phyloP scores from a whole-genome alignment of 2,797 vertebrate species.

The Cyclura pinguis region DNA sequence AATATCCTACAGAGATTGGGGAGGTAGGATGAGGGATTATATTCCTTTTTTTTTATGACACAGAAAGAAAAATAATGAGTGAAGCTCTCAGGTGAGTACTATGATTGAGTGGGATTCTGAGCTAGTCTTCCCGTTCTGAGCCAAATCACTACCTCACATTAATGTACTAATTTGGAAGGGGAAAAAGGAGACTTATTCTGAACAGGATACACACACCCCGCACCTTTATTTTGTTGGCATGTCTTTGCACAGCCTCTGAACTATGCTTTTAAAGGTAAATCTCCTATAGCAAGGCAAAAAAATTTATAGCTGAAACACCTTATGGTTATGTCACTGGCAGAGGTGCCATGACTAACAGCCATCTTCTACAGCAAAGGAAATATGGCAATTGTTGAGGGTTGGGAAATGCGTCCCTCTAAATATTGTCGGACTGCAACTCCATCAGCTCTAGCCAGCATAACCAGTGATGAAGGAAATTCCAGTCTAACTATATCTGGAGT shows the following conservation, averaged over 20 bases:
- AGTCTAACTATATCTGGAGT: not conserved
- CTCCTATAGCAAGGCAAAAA: not conserved
- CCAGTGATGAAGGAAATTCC: not conserved
- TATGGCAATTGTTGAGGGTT: not conserved
- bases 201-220: not conserved
- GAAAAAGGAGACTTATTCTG: not conserved
- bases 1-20: not conserved
- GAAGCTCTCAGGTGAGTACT: too few species aligned
- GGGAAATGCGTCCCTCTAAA: not conserved
- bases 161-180: not conserved
- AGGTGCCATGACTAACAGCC: not conserved
- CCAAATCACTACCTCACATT: not conserved
- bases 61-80: not conserved
- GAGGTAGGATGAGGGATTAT: not conserved
- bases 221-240: too few species aligned
- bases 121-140: not conserved
- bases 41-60: not conserved
- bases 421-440: not conserved
- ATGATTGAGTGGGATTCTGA: not conserved
- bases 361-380: not conserved
- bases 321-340: not conserved
- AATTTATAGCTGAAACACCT: not conserved
- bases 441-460: not conserved
- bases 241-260: not conserved
- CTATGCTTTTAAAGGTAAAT: not conserved